A percentile compares a stretch with the other conserved stretches of the same genome.
These are phyloP conservation scores for Maccullochella peelii DNA, from an alignment of 2,113 vertebrate genomes.

Conservation along the genomic window DNA sequence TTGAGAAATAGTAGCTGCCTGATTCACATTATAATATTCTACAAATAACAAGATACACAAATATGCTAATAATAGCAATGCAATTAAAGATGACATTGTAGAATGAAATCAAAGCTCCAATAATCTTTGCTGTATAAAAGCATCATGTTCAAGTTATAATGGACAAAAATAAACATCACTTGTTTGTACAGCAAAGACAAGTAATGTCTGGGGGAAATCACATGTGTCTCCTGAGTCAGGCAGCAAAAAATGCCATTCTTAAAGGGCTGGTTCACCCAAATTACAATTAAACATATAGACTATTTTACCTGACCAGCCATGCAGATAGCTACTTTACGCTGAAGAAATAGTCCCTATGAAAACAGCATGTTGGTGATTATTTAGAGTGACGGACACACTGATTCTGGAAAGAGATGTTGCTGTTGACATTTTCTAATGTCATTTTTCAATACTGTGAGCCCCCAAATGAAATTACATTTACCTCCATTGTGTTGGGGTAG, in stretches of 20 bases:
- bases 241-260: neutral
- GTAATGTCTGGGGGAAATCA: neutral
- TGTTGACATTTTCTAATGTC: neutral
- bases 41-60: slow-evolving; percentile 11
- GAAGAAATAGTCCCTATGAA: neutral
- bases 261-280: neutral
- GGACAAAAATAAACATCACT: neutral
- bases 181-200: neutral
- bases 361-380: neutral
- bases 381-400: neutral
- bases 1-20: slow-evolving; percentile 22
- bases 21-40: slow-evolving; percentile 11
- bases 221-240: neutral
- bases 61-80: neutral
- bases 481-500: neutral
- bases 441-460: neutral
- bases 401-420: neutral
- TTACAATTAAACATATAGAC: neutral
- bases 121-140: neutral
- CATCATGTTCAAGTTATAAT: neutral
- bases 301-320: neutral
- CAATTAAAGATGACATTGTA: slow-evolving; percentile 17
- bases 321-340: neutral
- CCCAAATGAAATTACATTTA: neutral
- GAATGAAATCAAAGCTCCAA: slow-evolving; percentile 2